Conservation (phyloP, 2,888 invertebrate species). For the Dastarcus helophoroides region DNA sequence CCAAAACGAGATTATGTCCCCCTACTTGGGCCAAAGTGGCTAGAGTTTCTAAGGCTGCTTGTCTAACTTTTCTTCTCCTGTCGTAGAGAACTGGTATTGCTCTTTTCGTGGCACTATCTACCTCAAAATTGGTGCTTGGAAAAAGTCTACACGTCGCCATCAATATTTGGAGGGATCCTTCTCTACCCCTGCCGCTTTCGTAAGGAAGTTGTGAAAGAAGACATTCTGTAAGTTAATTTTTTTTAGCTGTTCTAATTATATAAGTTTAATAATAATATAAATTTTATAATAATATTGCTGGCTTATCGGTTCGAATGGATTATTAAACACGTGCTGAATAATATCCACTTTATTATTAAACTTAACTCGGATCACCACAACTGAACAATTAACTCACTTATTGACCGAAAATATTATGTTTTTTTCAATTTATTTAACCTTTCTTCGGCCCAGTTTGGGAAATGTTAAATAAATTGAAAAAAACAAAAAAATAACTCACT, state of each 20-base stretch:
- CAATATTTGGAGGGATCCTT: conserved; percentile 63
- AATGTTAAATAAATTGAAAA: no score
- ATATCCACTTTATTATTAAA: no score
- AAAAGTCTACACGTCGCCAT: conserved; percentile 68
- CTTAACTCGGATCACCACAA: no score
- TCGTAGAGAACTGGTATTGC: conserved; percentile 33
- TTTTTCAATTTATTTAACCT: no score
- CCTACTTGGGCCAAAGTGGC: conserved; percentile 66
- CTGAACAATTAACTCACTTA: no score
- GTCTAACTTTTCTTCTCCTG: conserved; percentile 63
- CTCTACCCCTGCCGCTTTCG: conserved; percentile 33
- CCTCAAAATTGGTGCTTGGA: conserved; percentile 64
- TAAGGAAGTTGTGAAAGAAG: conserved; percentile 8
- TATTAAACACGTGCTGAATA: no score
- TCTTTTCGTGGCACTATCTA: conserved; percentile 31
- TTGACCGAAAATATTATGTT: no score
- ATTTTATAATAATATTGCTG: background rate
- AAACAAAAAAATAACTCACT: no score
- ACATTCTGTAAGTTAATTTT: conserved; percentile 7
- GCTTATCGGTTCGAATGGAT: no score
- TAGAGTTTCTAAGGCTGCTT: conserved; percentile 66
- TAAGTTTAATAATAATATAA: background rate
- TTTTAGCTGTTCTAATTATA: background rate
- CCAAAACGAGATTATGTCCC: conserved; percentile 49
- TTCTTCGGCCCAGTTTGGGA: no score